Evolutionary conservation across 2,113 vertebrate species (phyloP).

Genomic region (Budorcas taxicolor): DNA sequence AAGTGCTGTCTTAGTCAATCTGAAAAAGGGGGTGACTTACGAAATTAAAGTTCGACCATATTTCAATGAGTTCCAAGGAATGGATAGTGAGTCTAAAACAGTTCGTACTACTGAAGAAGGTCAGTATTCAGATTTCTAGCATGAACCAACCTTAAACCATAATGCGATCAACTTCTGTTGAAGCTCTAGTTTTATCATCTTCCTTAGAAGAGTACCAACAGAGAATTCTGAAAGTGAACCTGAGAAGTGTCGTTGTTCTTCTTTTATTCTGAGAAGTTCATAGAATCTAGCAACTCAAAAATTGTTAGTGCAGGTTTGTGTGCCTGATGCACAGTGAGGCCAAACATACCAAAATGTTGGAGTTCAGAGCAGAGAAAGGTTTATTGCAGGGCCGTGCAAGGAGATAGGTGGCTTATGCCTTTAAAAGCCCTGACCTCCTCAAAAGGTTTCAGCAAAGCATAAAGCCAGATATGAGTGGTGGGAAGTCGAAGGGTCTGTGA

Average conservation of each 20-base stretch:
- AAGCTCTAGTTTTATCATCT: background rate
- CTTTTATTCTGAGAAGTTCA: background rate
- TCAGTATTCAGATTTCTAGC: constrained; percentile 72
- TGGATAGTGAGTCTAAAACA: constrained; percentile 96
- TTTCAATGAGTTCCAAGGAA: constrained; percentile 99
- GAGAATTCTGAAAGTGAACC: background rate
- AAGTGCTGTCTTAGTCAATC: constrained; percentile 84
- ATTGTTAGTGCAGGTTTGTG: background rate
- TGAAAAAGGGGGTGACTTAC: constrained; percentile 95
- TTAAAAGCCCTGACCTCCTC: background rate
- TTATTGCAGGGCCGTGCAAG: background rate
- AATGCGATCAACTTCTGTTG: background rate
- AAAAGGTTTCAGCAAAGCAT: background rate
- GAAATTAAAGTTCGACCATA: constrained; percentile 98
- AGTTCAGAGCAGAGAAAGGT: background rate
- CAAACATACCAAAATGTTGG: background rate
- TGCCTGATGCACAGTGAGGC: background rate
- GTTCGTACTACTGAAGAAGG: constrained; percentile 96
- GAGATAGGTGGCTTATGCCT: background rate
- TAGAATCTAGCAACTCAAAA: background rate
- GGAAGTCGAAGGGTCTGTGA: background rate
- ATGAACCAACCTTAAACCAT: background rate
- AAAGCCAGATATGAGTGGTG: background rate
- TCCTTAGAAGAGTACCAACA: background rate
- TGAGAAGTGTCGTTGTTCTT: background rate